Conservation (phyloP, 2,113 vertebrate genomes). For the Sylvietta virens region DNA sequence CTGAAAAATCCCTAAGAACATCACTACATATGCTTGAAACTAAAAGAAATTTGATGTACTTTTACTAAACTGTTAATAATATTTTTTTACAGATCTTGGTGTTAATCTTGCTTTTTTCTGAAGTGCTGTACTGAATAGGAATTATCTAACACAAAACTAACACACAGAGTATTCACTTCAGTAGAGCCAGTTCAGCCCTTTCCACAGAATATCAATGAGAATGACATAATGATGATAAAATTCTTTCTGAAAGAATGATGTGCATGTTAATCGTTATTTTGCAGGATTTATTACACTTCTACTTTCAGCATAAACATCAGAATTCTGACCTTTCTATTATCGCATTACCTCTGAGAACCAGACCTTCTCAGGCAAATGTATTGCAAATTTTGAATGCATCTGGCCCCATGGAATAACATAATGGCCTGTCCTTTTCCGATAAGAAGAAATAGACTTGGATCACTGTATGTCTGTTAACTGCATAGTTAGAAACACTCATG, state of each 20-base stretch:
- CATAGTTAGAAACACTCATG: not conserved
- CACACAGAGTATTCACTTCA: not conserved
- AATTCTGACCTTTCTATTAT: not conserved
- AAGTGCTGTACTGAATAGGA: not conserved
- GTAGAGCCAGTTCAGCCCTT: not conserved
- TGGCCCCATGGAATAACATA: not conserved
- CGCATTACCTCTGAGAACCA: not conserved
- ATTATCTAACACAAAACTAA: not conserved
- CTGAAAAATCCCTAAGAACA: not conserved
- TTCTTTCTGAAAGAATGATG: not conserved
- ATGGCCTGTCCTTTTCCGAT: not conserved
- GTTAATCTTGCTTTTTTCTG: not conserved
- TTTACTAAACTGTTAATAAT: not conserved
- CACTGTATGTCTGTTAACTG: not conserved
- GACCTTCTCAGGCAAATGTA: not conserved
- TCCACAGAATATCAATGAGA: not conserved
- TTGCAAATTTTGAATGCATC: not conserved
- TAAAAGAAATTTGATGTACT: not conserved
- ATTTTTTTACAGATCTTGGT: not conserved
- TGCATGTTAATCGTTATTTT: not conserved
- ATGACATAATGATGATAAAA: not conserved
- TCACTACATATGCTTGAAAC: not conserved
- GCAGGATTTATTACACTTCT: not conserved
- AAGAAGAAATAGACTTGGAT: not conserved
- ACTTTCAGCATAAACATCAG: not conserved